Conservation (phyloP, 2,113 vertebrate species). For the Scalopus aquaticus region DNA sequence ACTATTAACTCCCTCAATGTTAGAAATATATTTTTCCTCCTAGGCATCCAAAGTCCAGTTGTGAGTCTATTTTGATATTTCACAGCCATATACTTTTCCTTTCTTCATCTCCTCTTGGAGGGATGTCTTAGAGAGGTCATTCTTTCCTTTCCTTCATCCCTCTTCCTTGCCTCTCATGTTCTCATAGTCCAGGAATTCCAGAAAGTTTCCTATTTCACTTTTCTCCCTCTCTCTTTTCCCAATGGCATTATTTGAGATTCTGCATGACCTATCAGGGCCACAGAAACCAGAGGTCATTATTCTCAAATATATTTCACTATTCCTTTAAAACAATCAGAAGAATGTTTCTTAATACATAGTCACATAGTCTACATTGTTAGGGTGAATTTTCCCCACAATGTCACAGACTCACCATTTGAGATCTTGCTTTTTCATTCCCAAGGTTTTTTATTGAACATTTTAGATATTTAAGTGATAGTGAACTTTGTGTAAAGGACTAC, state of each 20-base stretch:
- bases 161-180: not conserved
- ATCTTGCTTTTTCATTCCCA: not conserved
- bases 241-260: not conserved
- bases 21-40: not conserved
- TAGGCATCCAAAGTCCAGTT: not conserved
- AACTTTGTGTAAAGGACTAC: not conserved
- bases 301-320: not conserved
- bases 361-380: not conserved
- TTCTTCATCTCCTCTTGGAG: not conserved
- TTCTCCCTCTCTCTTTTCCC: not conserved
- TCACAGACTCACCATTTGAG: not conserved
- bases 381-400: not conserved
- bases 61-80: not conserved
- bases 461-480: not conserved
- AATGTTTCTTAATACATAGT: not conserved
- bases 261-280: not conserved
- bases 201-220: not conserved
- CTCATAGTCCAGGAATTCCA: not conserved
- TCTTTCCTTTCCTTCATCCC: not conserved
- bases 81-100: not conserved
- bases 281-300: not conserved
- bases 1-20: not conserved
- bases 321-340: not conserved
- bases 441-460: constrained; percentile 3
- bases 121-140: not conserved